These are phyloP conservation scores for Felis chaus DNA, from an alignment of 2,113 vertebrate genomes.

Conservation along the genomic window DNA sequence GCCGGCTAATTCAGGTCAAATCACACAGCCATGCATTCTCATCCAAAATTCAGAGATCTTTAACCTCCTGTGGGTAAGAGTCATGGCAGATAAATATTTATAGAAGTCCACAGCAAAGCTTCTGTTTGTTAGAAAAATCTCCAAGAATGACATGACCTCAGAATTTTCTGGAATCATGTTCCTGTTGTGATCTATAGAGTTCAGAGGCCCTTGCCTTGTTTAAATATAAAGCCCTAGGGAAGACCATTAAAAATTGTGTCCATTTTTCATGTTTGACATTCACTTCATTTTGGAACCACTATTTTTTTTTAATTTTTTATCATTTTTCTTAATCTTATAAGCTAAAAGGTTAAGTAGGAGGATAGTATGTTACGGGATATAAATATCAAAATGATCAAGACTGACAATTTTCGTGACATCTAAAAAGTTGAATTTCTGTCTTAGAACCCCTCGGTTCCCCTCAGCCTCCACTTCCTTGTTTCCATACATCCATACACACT, in stretches of 20 bases:
- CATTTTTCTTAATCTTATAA: not conserved
- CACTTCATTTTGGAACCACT: not conserved
- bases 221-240: not conserved
- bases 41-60: conserved; percentile 73
- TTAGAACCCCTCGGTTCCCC: not conserved
- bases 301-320: not conserved
- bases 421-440: not conserved
- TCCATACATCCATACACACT: fast-evolving
- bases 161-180: conserved; percentile 65
- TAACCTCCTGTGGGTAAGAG: conserved; percentile 76
- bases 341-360: not conserved
- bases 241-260: conserved; percentile 64
- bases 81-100: conserved; percentile 79
- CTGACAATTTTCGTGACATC: not conserved
- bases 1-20: conserved; percentile 70
- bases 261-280: conserved; percentile 57
- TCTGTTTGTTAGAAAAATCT: conserved; percentile 75
- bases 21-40: conserved; percentile 64
- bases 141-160: conserved; percentile 68
- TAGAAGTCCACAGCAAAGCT: conserved; percentile 71
- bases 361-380: not conserved
- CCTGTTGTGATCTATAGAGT: conserved; percentile 61
- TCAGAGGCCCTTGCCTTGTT: conserved; percentile 41
- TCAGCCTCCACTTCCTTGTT: not conserved
- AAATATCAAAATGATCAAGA: conserved; percentile 38